Evolutionary conservation across 2,113 vertebrate genomes (phyloP).

Genomic region (Piaya cayana): DNA sequence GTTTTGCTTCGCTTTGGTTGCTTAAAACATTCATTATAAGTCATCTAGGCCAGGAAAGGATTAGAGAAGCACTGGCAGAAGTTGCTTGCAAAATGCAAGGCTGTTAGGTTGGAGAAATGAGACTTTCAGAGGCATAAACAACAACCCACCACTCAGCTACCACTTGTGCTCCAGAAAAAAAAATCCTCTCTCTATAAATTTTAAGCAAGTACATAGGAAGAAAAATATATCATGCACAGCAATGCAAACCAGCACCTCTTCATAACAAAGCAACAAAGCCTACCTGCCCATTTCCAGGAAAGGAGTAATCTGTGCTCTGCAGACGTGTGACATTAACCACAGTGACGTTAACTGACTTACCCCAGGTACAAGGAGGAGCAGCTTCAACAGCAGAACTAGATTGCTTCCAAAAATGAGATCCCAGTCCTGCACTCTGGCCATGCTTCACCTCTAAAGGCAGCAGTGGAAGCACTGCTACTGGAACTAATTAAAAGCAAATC

Average conservation of each 20-base stretch:
- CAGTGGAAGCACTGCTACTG: neutral
- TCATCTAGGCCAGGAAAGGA: conserved; percentile 58
- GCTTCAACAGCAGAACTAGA: neutral
- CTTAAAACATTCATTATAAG: conserved; percentile 48
- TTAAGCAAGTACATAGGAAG: neutral
- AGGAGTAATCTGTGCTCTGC: neutral
- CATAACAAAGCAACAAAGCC: neutral
- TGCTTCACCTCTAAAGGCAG: neutral
- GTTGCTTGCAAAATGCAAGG: neutral
- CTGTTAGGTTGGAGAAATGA: conserved; percentile 16
- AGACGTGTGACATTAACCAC: neutral
- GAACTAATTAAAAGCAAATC: conserved; percentile 45
- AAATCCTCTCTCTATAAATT: neutral
- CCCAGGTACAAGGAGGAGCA: neutral
- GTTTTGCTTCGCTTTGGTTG: conserved; percentile 32
- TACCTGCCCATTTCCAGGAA: neutral
- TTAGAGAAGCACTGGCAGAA: conserved; percentile 51
- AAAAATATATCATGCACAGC: neutral
- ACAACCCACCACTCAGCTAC: neutral
- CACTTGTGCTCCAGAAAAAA: neutral
- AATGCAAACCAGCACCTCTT: neutral
- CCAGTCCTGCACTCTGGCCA: neutral
- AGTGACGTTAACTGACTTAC: neutral
- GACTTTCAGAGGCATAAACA: conserved; percentile 30
- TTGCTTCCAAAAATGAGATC: neutral